phyloP scores from a whole-genome alignment of 1,140 invertebrate species.

The Trissolcus basalis region DNA sequence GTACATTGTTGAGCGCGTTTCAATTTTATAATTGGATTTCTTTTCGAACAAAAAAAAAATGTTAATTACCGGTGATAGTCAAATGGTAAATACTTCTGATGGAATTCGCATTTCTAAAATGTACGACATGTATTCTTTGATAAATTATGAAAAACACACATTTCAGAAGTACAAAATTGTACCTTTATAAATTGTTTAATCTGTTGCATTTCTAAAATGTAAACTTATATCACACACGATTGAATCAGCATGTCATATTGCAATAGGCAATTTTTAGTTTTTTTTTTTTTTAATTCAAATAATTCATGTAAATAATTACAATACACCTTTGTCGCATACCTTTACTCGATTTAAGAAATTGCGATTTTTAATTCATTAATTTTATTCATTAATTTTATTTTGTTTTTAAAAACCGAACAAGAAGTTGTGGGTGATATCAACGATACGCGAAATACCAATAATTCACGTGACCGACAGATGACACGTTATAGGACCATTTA shows the following conservation, averaged over 20 bases:
- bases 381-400: neutral
- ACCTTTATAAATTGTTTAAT: no score
- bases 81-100: neutral
- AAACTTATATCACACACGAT: no score
- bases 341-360: conserved; percentile 10
- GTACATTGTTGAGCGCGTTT: conserved; percentile 28
- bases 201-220: no score
- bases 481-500: conserved; percentile 7
- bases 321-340: neutral
- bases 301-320: no score
- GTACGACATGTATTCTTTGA: no score
- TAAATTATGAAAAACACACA: no score
- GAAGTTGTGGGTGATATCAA: conserved; percentile 16
- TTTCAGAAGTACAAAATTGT: no score
- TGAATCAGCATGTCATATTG: no score
- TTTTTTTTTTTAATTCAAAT: no score
- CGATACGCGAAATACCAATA: conserved; percentile 24
- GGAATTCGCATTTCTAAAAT: neutral
- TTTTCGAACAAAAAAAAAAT: neutral
- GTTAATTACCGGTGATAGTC: neutral
- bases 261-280: no score
- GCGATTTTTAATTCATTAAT: conserved; percentile 3
- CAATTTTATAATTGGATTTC: conserved; percentile 10
- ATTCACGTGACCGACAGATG: conserved; percentile 17
- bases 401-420: neutral